Evolutionary conservation across 2,113 vertebrate genomes (phyloP).

Genomic region (Euleptes europaea): DNA sequence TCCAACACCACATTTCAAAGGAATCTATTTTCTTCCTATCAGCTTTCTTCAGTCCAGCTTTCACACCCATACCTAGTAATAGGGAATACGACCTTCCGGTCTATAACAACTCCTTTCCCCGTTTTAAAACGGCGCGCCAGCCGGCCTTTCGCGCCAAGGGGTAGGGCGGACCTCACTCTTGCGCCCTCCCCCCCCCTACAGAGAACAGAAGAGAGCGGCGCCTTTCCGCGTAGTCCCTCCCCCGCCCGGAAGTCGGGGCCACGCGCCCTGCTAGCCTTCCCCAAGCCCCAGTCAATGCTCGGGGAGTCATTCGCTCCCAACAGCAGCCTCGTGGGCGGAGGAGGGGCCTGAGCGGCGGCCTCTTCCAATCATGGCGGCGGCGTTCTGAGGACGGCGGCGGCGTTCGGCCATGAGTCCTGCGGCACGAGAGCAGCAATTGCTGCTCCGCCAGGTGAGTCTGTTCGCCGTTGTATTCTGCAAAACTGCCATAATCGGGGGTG

Average conservation of each 20-base stretch:
- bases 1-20: too few species aligned
- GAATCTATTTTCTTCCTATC: too few species aligned
- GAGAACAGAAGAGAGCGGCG: constrained; percentile 48
- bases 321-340: constrained; percentile 36
- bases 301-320: neutral
- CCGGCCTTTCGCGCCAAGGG: constrained; percentile 42
- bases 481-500: neutral
- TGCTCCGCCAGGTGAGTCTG: constrained; percentile 45
- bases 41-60: too few species aligned
- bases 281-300: neutral
- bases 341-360: constrained; percentile 35
- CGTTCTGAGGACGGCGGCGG: constrained; percentile 44
- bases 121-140: too few species aligned
- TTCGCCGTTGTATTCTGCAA: neutral
- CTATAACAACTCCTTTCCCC: too few species aligned
- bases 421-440: constrained; percentile 8
- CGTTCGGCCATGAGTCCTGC: neutral
- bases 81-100: too few species aligned
- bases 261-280: too few species aligned
- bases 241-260: neutral
- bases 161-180: neutral
- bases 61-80: too few species aligned
- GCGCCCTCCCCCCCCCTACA: too few species aligned
- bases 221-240: neutral
- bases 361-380: constrained; percentile 72